Evolutionary conservation across 2,797 vertebrate genomes (phyloP).

Genomic region (Eleutherodactylus coqui): DNA sequence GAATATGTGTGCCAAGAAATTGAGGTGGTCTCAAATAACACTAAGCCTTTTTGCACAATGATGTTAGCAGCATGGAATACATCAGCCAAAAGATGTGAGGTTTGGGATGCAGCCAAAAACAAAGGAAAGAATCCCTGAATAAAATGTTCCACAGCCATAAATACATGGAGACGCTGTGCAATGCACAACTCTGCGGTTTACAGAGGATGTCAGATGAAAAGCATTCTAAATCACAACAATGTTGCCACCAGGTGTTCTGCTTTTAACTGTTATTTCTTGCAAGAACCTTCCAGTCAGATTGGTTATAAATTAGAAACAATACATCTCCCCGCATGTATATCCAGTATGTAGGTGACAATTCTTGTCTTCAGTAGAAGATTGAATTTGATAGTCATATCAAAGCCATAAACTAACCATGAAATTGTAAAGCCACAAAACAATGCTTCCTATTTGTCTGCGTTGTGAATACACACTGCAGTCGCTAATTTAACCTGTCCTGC

Average conservation of each 20-base stretch:
- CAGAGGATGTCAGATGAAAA: conserved; percentile 68
- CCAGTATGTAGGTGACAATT: not conserved
- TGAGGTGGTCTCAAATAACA: conserved; percentile 71
- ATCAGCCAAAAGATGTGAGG: conserved; percentile 75
- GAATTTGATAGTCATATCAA: not conserved
- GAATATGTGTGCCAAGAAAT: conserved; percentile 72
- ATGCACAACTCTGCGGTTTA: conserved; percentile 64
- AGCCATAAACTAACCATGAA: not conserved
- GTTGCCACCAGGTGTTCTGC: conserved; percentile 70
- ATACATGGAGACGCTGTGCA: conserved; percentile 70
- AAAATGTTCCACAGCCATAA: conserved; percentile 74
- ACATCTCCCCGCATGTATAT: not conserved
- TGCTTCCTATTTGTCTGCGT: not conserved
- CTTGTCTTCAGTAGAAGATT: not conserved
- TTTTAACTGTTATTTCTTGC: conserved; percentile 15
- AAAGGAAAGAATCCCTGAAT: conserved; percentile 73
- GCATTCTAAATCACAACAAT: conserved; percentile 68
- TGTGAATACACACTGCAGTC: not conserved
- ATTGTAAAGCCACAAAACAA: not conserved
- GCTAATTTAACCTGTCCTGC: not conserved
- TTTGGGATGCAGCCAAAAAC: conserved; percentile 77
- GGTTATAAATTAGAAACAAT: not conserved
- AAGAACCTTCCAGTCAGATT: not conserved
- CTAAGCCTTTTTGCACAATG: conserved; percentile 68
- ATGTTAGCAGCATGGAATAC: conserved; percentile 78